phyloP scores from a whole-genome alignment of 2,888 invertebrate genomes.

The Eucera pruinosa region DNA sequence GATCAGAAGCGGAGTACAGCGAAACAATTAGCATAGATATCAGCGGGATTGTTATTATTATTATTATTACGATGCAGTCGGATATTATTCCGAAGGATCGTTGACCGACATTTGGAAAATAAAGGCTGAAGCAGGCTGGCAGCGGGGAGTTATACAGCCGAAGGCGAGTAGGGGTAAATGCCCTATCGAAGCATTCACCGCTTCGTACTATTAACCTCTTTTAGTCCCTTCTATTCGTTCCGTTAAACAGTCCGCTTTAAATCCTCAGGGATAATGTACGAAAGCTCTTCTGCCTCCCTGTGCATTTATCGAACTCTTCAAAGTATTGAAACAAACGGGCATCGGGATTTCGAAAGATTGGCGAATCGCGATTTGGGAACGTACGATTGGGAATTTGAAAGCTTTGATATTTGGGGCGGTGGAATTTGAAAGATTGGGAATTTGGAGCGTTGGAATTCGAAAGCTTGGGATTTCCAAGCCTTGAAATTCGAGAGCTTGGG shows the following conservation, averaged over 20 bases:
- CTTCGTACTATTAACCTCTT: constrained; percentile 53
- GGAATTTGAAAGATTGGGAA: too few relatives aligned
- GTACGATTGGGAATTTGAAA: too few relatives aligned
- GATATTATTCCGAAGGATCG: constrained; percentile 33
- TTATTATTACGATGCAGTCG: constrained; percentile 23
- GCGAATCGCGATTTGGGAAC: too few relatives aligned
- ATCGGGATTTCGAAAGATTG: too few relatives aligned
- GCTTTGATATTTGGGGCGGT: too few relatives aligned
- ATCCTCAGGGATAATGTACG: too few relatives aligned
- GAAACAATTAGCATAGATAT: constrained; percentile 26
- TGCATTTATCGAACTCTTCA: too few relatives aligned
- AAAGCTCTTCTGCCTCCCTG: too few relatives aligned
- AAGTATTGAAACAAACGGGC: too few relatives aligned
- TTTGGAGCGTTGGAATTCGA: too few relatives aligned
- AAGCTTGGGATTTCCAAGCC: too few relatives aligned
- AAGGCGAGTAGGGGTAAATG: constrained; percentile 36
- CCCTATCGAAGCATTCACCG: constrained; percentile 28
- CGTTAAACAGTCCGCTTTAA: constrained; percentile 30
- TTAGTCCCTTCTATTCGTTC: constrained; percentile 36
- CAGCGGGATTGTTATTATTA: constrained; percentile 24
- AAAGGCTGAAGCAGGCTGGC: constrained; percentile 13
- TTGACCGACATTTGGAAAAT: constrained; percentile 55
- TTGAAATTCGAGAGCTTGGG: too few relatives aligned
- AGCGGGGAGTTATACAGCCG: constrained; percentile 21
- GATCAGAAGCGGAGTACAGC: constrained; percentile 29